phyloP scores from a whole-genome alignment of 2,113 vertebrate species.

The Rattus rattus region DNA sequence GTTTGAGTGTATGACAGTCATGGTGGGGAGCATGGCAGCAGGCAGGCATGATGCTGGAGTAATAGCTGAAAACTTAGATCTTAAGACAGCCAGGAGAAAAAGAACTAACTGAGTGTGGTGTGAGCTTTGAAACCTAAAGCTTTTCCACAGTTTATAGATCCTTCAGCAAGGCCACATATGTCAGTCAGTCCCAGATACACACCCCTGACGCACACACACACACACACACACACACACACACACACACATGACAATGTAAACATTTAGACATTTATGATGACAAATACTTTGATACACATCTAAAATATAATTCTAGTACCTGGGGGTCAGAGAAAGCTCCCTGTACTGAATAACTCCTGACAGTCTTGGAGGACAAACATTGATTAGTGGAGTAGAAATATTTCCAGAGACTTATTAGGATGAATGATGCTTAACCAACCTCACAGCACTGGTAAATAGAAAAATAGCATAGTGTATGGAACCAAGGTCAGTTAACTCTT shows the following conservation, averaged over 20 bases:
- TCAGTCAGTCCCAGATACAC: neutral
- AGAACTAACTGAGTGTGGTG: too few relatives aligned
- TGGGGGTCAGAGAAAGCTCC: neutral
- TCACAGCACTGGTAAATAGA: neutral
- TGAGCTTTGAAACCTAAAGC: too few relatives aligned
- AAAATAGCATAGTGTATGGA: too few relatives aligned
- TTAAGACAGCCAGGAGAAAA: neutral
- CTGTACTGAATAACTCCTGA: neutral
- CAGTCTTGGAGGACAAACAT: neutral
- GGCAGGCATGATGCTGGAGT: neutral
- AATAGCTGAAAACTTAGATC: neutral
- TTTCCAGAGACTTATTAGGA: neutral
- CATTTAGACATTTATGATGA: neutral
- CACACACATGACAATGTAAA: too few relatives aligned
- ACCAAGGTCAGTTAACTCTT: neutral
- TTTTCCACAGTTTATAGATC: too few relatives aligned
- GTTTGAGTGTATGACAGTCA: neutral
- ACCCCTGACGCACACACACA: too few relatives aligned
- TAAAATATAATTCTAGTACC: neutral
- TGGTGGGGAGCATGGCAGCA: neutral
- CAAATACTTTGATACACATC: neutral
- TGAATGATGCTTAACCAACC: neutral
- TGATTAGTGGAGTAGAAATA: neutral
- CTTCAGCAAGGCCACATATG: neutral
- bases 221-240: too few relatives aligned